These are phyloP conservation scores for Oncopodura yosiiana DNA, from an alignment of 1,140 invertebrate species.

Conservation along the genomic window DNA sequence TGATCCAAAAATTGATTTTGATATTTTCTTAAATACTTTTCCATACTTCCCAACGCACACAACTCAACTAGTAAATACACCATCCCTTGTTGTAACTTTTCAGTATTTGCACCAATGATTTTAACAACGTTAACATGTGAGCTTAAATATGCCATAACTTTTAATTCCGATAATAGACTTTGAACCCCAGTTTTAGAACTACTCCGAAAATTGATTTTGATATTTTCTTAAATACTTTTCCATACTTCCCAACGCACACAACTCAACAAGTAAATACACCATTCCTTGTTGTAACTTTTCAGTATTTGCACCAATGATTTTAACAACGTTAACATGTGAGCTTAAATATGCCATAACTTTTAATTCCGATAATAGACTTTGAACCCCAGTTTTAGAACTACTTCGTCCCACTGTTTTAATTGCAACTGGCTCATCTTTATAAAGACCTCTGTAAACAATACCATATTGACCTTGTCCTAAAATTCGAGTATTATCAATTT, in stretches of 20 bases:
- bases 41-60: slow-evolving; percentile 11
- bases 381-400: neutral
- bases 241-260: slow-evolving; percentile 5
- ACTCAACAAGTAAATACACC: slow-evolving; percentile 1
- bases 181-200: no score
- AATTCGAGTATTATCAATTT: neutral
- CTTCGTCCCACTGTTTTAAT: neutral
- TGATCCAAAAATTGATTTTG: slow-evolving; percentile 3
- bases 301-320: slow-evolving; percentile 5
- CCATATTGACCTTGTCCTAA: neutral
- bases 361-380: neutral
- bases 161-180: no score
- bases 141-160: no score
- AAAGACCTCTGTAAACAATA: neutral
- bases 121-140: no score
- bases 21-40: neutral
- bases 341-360: slow-evolving; percentile 6
- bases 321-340: neutral
- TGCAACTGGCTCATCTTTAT: neutral
- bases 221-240: slow-evolving; percentile 5
- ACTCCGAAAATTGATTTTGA: neutral
- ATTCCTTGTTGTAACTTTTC: no score
- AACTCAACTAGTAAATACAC: slow-evolving; percentile 13
- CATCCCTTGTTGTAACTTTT: slow-evolving; percentile 5
- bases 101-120: no score